Conservation (phyloP, 2,113 vertebrate genomes). For the Galeopterus variegatus region DNA sequence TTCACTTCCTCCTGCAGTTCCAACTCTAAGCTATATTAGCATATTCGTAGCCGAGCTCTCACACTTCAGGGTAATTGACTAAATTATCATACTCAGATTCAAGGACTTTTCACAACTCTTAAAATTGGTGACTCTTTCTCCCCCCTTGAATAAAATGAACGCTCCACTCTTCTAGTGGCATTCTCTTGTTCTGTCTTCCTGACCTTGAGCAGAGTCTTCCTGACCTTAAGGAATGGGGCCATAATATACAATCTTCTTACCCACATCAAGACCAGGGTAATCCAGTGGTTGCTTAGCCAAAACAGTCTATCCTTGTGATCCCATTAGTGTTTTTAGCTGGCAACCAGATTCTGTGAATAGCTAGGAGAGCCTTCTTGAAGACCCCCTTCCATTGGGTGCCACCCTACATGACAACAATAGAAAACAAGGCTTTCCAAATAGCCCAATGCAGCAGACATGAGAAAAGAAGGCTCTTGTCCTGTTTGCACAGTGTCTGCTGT, state of each 20-base stretch:
- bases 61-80: slow-evolving; percentile 26
- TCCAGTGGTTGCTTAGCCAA: neutral
- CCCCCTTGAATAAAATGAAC: neutral
- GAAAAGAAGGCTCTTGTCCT: neutral
- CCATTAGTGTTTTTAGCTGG: neutral
- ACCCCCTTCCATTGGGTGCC: neutral
- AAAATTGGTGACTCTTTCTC: neutral
- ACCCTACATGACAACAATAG: neutral
- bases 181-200: neutral
- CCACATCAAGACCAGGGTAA: neutral
- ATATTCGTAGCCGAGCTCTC: neutral
- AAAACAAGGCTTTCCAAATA: neutral
- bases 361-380: neutral
- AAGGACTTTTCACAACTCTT: neutral
- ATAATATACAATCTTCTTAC: neutral
- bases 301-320: neutral
- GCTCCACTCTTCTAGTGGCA: no score
- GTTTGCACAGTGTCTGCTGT: neutral
- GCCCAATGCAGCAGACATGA: neutral
- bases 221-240: neutral
- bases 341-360: neutral
- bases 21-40: slow-evolving; percentile 7
- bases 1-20: neutral
- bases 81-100: neutral
- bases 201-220: neutral